A percentile compares a stretch with the other conserved stretches of the same genome.
Conservation (phyloP, 1,140 invertebrate genomes). For the Drosophila murphyi region DNA sequence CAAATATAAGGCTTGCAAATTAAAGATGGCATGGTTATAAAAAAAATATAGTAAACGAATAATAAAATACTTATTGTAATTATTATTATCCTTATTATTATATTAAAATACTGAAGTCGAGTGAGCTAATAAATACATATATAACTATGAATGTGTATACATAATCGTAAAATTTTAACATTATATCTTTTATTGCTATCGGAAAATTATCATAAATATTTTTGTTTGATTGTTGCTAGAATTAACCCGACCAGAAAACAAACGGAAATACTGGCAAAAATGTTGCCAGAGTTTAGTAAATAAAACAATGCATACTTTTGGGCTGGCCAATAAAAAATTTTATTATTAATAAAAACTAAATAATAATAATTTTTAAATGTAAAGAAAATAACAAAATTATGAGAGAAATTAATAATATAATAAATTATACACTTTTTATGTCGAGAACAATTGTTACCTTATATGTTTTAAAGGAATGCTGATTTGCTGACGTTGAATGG, state of each 20-base stretch:
- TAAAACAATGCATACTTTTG: constrained; percentile 43
- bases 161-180: too few relatives aligned
- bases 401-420: not conserved
- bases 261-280: constrained; percentile 5
- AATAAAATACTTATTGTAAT: too few relatives aligned
- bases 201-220: too few relatives aligned
- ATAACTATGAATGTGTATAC: too few relatives aligned
- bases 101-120: too few relatives aligned
- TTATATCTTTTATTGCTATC: too few relatives aligned
- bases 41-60: too few relatives aligned
- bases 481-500: too few relatives aligned
- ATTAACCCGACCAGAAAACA: not conserved
- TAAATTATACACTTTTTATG: not conserved
- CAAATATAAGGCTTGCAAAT: not conserved
- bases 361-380: not conserved
- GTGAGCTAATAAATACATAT: too few relatives aligned
- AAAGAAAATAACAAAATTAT: not conserved
- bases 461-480: too few relatives aligned
- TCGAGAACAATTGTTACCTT: too few relatives aligned
- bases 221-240: not conserved
- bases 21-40: not conserved
- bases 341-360: not conserved
- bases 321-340: constrained; percentile 3
- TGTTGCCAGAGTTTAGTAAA: constrained; percentile 14
- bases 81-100: too few relatives aligned